Evolutionary conservation across 35 echinoderm and acorn worm species (phyloP), one percentile per base, ranked within the genome.

Genomic region (Lytechinus pictus): DNA sequence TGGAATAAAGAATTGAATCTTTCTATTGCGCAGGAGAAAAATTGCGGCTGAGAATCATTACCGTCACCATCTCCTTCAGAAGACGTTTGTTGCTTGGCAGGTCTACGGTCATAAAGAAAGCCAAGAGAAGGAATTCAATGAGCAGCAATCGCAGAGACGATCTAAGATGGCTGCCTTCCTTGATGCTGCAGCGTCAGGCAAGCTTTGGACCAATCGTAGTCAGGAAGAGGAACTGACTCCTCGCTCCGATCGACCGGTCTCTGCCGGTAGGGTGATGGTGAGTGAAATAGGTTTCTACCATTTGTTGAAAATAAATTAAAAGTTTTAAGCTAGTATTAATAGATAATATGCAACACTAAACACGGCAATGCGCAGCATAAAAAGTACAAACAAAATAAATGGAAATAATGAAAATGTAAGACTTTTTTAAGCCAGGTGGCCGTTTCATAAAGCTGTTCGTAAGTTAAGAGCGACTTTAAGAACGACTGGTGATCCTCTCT

Each of bases 161-260:
- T 95, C 86, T 94, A 99, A 97, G 94, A 99, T 99, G 98, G 97
- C 97, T 86, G 91, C 96, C 71, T 99, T 99, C 66, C 89, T 99
- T 24, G 97, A 99, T 55, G 98, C 98, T 33, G 98, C 98, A 58
- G 98, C 98, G n/a, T 96, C 96, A 57, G 98, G 98, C 9, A 97
- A 96, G 61, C 94, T 99, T 16, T 99, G 97, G 98, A 97, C 97
- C 55, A 95, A 99, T 86, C 96, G 95, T 88, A 95, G 95, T 95
- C 93, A 95, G 53, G 97, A 91, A 87, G 27, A 96, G 57, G 96
- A 97, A 54, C 51, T 13, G 86, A 93, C 61, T 55, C 33, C 44
- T 7, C 58, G 27, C 9, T 86, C 92, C 86, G 61, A 92, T 95
- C 91, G 94, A 56, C 87, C 97, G 2, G 89, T 95, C 33, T 97